Evolutionary conservation across 1,140 invertebrate species (phyloP).

Genomic region (Melanaphis sacchari): DNA sequence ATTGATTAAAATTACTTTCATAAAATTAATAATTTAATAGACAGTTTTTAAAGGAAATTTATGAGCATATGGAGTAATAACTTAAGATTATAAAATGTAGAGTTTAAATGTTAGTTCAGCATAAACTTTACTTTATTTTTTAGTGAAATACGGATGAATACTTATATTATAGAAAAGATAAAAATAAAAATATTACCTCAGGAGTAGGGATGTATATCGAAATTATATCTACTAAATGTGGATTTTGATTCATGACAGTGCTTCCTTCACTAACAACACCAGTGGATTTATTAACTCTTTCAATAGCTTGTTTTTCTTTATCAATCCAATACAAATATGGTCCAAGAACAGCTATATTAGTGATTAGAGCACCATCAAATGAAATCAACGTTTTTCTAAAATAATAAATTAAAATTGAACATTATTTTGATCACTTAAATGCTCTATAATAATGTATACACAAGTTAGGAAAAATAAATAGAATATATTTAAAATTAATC

Average conservation of each 20-base stretch:
- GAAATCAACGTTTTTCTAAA: conserved; percentile 65
- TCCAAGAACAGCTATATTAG: conserved; percentile 72
- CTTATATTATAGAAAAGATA: background rate
- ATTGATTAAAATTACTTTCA: too few species aligned
- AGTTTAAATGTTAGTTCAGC: background rate
- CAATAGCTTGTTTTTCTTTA: conserved; percentile 72
- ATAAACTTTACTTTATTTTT: background rate
- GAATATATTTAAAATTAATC: too few species aligned
- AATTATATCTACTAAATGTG: conserved; percentile 71
- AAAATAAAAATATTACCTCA: conserved; percentile 51
- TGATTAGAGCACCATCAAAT: conserved; percentile 66
- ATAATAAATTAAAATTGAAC: background rate
- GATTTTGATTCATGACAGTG: conserved; percentile 66
- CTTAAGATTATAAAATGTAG: background rate
- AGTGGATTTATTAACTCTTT: conserved; percentile 71
- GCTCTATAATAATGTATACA: background rate
- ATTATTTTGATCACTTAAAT: background rate
- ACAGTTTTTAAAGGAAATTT: background rate
- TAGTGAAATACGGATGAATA: background rate
- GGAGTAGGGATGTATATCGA: conserved; percentile 64
- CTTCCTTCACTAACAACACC: conserved; percentile 64
- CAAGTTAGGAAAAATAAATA: too few species aligned
- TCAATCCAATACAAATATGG: conserved; percentile 86
- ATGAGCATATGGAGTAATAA: background rate
- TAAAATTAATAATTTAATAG: too few species aligned